These are phyloP conservation scores for Tholera decimalis DNA, from an alignment of 2,888 invertebrate genomes.

Conservation along the genomic window DNA sequence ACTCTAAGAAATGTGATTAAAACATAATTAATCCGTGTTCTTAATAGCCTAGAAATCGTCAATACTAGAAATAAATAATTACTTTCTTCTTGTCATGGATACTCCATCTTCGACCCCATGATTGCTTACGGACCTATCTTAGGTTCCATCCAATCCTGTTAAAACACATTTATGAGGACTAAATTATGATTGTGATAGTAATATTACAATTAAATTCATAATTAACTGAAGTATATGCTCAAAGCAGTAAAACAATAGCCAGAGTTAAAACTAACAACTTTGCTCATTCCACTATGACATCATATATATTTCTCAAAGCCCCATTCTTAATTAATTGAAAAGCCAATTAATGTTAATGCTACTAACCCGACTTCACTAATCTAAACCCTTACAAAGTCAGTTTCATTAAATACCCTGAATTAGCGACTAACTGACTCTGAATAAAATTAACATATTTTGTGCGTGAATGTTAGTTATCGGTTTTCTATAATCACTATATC, in stretches of 20 bases:
- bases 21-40: too few species aligned
- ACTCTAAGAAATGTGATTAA: too few species aligned
- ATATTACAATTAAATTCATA: too few species aligned
- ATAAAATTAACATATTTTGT: conserved; percentile 45
- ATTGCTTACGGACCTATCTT: too few species aligned
- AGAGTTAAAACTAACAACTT: neutral
- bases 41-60: too few species aligned
- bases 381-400: conserved; percentile 20
- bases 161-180: too few species aligned
- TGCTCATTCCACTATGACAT: neutral
- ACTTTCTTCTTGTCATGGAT: too few species aligned
- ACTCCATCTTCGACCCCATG: too few species aligned
- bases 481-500: neutral
- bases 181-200: neutral
- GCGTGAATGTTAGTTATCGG: conserved; percentile 6
- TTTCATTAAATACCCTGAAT: conserved; percentile 14
- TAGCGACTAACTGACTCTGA: conserved; percentile 28
- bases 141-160: too few species aligned
- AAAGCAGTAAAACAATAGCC: neutral
- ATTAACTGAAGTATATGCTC: neutral
- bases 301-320: conserved; percentile 11
- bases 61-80: too few species aligned
- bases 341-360: conserved; percentile 26
- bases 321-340: conserved; percentile 27
- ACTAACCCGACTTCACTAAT: conserved; percentile 18